A percentile compares a stretch with the other conserved stretches of the same genome.
These are phyloP conservation scores for Hirtodrosophila trivittata DNA, from an alignment of 2,888 invertebrate genomes.

Conservation along the genomic window DNA sequence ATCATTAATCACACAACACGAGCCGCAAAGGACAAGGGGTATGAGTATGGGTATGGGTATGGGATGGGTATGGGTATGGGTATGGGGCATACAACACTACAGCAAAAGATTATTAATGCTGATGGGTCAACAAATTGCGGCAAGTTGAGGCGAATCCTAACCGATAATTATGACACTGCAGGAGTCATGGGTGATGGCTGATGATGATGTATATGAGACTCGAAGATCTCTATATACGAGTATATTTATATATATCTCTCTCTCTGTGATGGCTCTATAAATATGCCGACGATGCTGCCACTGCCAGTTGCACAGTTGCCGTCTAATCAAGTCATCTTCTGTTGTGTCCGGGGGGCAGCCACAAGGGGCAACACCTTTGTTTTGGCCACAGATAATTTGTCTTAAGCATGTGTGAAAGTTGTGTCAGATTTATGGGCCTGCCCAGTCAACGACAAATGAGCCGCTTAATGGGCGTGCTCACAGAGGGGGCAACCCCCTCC, in stretches of 20 bases:
- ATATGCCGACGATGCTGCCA: slow-evolving; percentile 45
- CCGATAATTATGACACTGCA: slow-evolving; percentile 82
- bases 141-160: slow-evolving; percentile 74
- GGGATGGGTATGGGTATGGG: not conserved
- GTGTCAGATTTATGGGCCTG: slow-evolving; percentile 69
- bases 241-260: too few species aligned
- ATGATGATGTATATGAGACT: slow-evolving; percentile 67
- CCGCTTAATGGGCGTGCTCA: slow-evolving; percentile 62
- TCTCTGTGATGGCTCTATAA: slow-evolving; percentile 55
- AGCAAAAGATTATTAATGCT: slow-evolving; percentile 62
- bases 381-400: slow-evolving; percentile 67
- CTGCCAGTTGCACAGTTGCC: slow-evolving; percentile 35
- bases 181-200: slow-evolving; percentile 74
- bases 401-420: slow-evolving; percentile 79
- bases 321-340: slow-evolving; percentile 76
- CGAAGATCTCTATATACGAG: not conserved
- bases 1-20: slow-evolving; percentile 84
- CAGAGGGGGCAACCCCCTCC: slow-evolving; percentile 2
- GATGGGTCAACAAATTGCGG: slow-evolving; percentile 76
- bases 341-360: slow-evolving; percentile 19
- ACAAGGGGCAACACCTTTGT: slow-evolving; percentile 54
- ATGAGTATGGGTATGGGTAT: not conserved
- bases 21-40: slow-evolving; percentile 67
- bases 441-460: slow-evolving; percentile 66
- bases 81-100: slow-evolving; percentile 9